Evolutionary conservation across 2,888 invertebrate genomes (phyloP), one percentile per base, ranked within the genome.

Genomic region (Melinaea menophilus): DNA sequence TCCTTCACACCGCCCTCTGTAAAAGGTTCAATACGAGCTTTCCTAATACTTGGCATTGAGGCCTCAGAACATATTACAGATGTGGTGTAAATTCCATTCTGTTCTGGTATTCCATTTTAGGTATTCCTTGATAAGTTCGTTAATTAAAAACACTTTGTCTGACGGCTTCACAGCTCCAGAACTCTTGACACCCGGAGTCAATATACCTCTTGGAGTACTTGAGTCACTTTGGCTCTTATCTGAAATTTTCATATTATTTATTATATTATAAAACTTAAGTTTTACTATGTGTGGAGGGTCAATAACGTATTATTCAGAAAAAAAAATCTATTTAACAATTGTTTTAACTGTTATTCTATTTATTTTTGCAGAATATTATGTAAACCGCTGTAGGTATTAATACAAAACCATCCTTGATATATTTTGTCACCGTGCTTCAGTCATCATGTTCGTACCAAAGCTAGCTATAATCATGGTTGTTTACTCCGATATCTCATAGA

Each of bases 91-190:
- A 93, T 22, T 22, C 22, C 22, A 22, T 22, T 22, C 22, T 22
- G 22, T 22, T 22, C 22, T 22, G 84, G 71, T 94, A 71, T 94
- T 94, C 94, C 94, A 95, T 70, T 92, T 91, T 3, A 95, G 79
- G 75, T 94, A 95, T 76, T 95, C 94, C 64, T 93, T 82, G 4
- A 95, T 89, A 0, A 95, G 82, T 75, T 94, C 94, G 72, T 95
- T 95, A 55, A 94, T 84, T 1, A 94, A 79, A 47, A 92, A 67
- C 0, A 88, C 85, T 71, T 89, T 89, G 0, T 79, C 76, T 0
- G 79, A 65, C 0, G 85, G 86, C 66, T 70, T 54, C 0, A 90
- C 88, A 0, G 84, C 77, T 2, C 71, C 65, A 0, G 74, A 66
- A 34, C 71, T 73, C 22, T 70, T 74, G 45, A 70, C 74, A 2